Base-by-base conservation (phyloP, 2,113 vertebrate genomes). In the Sigmodon hispidus region DNA sequence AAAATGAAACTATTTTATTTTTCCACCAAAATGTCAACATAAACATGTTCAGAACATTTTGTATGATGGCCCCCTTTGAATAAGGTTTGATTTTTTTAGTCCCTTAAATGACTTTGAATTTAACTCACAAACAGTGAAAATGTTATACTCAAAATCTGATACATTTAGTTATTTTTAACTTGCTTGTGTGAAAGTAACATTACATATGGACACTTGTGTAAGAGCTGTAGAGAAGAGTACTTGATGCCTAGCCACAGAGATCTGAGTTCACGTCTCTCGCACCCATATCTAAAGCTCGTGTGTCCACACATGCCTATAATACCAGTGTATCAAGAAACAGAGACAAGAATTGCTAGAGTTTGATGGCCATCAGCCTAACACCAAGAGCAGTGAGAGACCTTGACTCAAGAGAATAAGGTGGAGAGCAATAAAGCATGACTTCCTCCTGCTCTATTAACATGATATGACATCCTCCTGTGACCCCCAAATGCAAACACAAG, bases 31-130 rank as follows among this genome's bases (percentile, higher is more conserved):
- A 75, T 24, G 57, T 85, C 63, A 48, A 61, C 5, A n/a, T 72
- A 93, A 93, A 50, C 13, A 1, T 43, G 12, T 26, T 76, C 65
- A 92, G 87, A 72, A 91, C 92, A 65, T 24, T 65, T 55, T 40
- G 17, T 57, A 29, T 57, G n/a, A 26, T 79, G 17, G 81, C 29
- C n/a, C 75, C 69, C 24, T 75, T 76, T 40, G 12, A 65, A 57
- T 80, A 76, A 17, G 24, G 65, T 77, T 93, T 90, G 48, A 61
- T 67, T 89, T 93, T 43, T 93, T 72, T 48, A 17, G 86, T 87
- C 2, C 34, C 9, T 83, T 63, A 24, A 22, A 89, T 87, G 40
- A 77, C 48, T 57, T 93, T 65, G 94, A 19, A 91, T 70, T 61
- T 87, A 48, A 57, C 36, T 94, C 61, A 48, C 9, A 80, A 48